These are phyloP conservation scores for Hippocampus barbouri DNA, from an alignment of 2,113 vertebrate species.

Conservation along the genomic window DNA sequence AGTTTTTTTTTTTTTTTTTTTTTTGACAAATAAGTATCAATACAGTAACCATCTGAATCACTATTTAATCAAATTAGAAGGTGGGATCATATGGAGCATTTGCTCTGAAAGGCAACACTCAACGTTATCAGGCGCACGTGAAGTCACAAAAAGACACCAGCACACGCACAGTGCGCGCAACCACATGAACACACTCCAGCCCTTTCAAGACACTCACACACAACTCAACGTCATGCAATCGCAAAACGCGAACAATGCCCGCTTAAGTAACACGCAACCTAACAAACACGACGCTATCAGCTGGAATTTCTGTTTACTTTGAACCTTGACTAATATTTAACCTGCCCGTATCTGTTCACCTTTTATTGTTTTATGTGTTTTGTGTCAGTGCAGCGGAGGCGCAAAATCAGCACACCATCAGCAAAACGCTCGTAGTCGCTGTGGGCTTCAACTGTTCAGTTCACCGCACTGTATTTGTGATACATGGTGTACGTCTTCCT, in stretches of 20 bases:
- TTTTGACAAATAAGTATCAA: background rate
- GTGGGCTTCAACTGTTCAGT: background rate
- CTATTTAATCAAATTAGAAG: background rate
- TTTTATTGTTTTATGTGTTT: background rate
- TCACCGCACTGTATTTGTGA: background rate
- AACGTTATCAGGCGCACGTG: conserved; percentile 18
- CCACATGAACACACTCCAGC: background rate
- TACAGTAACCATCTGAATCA: background rate
- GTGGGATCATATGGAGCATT: background rate
- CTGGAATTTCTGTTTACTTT: conserved; percentile 30
- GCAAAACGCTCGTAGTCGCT: background rate
- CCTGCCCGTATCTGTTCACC: background rate
- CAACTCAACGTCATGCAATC: conserved; percentile 1
- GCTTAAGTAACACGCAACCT: conserved; percentile 15
- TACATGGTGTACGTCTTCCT: background rate
- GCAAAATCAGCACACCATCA: background rate
- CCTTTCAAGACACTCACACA: background rate
- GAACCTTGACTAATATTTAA: conserved; percentile 21
- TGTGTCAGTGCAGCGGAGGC: conserved; percentile 1
- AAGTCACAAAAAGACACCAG: conserved; percentile 8
- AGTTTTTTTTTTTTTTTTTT: too few relatives aligned
- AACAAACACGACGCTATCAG: conserved; percentile 19
- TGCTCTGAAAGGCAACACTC: conserved; percentile 22
- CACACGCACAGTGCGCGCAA: background rate
- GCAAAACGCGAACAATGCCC: conserved; percentile 33